Base-by-base conservation (phyloP, 2,888 invertebrate genomes). In the Escarpia spicata region DNA sequence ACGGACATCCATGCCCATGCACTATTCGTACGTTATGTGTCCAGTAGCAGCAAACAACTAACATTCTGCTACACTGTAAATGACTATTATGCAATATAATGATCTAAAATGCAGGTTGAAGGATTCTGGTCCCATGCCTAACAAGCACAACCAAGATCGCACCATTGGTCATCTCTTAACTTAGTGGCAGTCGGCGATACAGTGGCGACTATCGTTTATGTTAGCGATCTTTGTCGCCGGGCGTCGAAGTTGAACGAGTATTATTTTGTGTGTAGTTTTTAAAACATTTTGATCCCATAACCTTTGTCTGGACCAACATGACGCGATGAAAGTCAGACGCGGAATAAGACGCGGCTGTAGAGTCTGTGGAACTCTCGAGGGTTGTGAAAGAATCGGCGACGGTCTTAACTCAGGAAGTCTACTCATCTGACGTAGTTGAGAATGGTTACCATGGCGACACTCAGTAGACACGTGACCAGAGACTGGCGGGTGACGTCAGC, bases 401-500 rank as follows among this genome's bases (percentile, higher is more conserved):
- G 26, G 75, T 75, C 26, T 26, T 15, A 26, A 26, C 75, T 75
- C 75, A 26, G 19, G 75, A 52, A 26, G 75, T 75, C 75, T 75
- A 75, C 75, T 75, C 75, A 75, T 75, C 75, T 75, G 75, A 75
- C 75, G 75, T 75, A 75, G n/a, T 75, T 75, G 26, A 75, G 75
- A 26, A 75, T 75, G 75, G 75, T 75, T 75, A 75, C 75, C 75
- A 75, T 75, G 75, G 75, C 26, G 75, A 75, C 75, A 26, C 75
- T 26, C 26, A 75, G 75, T 75, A 75, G 75, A 75, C 75, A 75
- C 19, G 75, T 75, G 75, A 75, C 75, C n/a, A 75, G 19, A 75
- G 75, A 75, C n/a, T 75, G 75, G 75, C 75, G 75, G 75, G 19
- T 4, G 75, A 75, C 75, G 26, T 75, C 75, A 75, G 75, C 75